Base-by-base conservation (phyloP, 2,113 vertebrate genomes). In the Sapajus apella region DNA sequence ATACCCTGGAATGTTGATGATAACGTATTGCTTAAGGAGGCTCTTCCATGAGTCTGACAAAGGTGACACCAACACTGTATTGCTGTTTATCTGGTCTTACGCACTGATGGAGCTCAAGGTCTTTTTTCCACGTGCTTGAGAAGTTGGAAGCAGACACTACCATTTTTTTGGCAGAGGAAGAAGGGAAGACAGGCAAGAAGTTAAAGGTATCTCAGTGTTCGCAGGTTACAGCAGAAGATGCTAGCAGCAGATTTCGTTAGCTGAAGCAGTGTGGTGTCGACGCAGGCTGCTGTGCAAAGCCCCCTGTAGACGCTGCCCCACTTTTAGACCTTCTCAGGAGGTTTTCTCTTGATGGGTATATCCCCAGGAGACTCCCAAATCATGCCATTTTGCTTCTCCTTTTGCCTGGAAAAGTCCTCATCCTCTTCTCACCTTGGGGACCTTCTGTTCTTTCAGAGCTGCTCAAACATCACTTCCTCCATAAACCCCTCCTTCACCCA, bases 331-430 rank as follows among this genome's bases (percentile, higher is more conserved):
- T 93, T 70, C 82, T 55, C 35, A 10, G 66, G 72, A 91, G 83
- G 47, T 64, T 75, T 93, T 27, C 87, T 93, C 72, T 70, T 73
- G 81, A 75, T 75, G 55, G 2, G 68, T 13, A 89, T 75, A 89
- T 61, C 56, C 84, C 94, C 58, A 3, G n/a, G 94, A 87, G 87
- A 95, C 90, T 50, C 87, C 84, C 94, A 96, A 96, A 96, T 97
- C 94, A 84, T 52, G 55, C 40, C 47, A 32, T 75, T 81, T 72
- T 45, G 23, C 14, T 89, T 45, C 58, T 84, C 32, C 79, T 12
- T 80, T 64, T 92, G 86, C 77, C 94, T 98, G 96, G 92, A 87
- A 95, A 97, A 95, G 87, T 97, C 64, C 90, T 95, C 79, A 84
- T 80, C 40, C 45, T 89, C 61, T 55, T 93, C 35, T 87, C 68